Evolutionary conservation across 2,113 vertebrate genomes (phyloP).

Genomic region (Limanda limanda): DNA sequence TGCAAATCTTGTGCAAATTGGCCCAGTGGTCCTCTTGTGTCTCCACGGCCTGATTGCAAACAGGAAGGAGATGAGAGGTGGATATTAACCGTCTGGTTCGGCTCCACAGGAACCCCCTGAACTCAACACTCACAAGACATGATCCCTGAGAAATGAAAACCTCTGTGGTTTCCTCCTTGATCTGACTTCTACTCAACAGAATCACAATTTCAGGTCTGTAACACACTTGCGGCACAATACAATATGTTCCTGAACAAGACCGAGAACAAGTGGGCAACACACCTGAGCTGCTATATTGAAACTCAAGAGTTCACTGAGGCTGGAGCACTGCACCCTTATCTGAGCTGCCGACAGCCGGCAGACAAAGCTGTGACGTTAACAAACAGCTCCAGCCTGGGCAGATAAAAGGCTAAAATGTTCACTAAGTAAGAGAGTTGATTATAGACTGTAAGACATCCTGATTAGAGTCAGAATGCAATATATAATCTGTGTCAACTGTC

Average conservation of each 20-base stretch:
- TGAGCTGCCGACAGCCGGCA: constrained; percentile 16
- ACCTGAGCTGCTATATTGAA: constrained; percentile 7
- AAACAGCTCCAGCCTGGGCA: neutral
- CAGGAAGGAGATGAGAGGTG: neutral
- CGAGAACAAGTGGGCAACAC: neutral
- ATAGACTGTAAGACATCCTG: neutral
- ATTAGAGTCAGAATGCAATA: neutral
- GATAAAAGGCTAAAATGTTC: neutral
- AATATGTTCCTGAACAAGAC: constrained; percentile 26
- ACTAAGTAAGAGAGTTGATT: neutral
- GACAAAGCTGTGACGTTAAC: constrained; percentile 25
- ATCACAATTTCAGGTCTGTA: constrained; percentile 56
- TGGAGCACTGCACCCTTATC: constrained; percentile 17
- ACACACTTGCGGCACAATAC: constrained; percentile 50
- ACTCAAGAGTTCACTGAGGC: constrained; percentile 29
- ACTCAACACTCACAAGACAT: constrained; percentile 40
- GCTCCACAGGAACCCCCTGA: constrained; percentile 5
- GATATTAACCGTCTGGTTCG: constrained; percentile 14
- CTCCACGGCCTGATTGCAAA: neutral
- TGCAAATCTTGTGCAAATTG: constrained; percentile 45
- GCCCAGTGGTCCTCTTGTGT: neutral
- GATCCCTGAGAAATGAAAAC: constrained; percentile 52
- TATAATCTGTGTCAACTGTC: neutral
- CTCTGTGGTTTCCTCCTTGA: constrained; percentile 38
- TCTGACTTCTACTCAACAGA: constrained; percentile 51